Percentiles rank a stretch among this genome's conserved stretches.
Conservation (phyloP, 2,113 vertebrate species). For the Physeter macrocephalus region DNA sequence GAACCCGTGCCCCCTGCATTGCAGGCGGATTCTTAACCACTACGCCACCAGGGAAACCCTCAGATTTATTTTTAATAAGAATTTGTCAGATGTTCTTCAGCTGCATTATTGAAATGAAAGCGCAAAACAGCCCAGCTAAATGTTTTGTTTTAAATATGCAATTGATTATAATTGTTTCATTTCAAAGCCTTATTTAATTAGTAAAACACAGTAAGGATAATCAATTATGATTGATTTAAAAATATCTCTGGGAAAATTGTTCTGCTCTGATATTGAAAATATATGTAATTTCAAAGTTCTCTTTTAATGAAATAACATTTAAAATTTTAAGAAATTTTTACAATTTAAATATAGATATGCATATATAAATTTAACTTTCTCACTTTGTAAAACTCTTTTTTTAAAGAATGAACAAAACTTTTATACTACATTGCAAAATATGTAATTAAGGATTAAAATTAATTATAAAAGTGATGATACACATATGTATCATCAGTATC, state of each 20-base stretch:
- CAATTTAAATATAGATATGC: background rate
- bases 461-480: background rate
- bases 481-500: background rate
- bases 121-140: background rate
- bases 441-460: background rate
- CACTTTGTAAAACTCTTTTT: background rate
- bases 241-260: background rate
- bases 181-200: constrained; percentile 13
- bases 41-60: too few relatives aligned
- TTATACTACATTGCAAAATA: background rate
- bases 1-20: too few relatives aligned
- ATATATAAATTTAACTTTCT: background rate
- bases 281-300: background rate
- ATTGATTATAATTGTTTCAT: constrained; percentile 17
- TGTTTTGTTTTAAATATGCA: background rate
- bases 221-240: background rate
- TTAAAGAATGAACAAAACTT: background rate
- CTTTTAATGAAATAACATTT: background rate
- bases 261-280: background rate
- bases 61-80: background rate
- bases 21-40: too few relatives aligned
- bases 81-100: background rate
- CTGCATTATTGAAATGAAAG: background rate
- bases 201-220: background rate
- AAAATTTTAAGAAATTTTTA: background rate